A percentile compares a stretch with the other conserved stretches of the same genome.
Evolutionary conservation across 1,140 invertebrate species (phyloP).

Genomic region (Daktulosphaira vitifoliae): DNA sequence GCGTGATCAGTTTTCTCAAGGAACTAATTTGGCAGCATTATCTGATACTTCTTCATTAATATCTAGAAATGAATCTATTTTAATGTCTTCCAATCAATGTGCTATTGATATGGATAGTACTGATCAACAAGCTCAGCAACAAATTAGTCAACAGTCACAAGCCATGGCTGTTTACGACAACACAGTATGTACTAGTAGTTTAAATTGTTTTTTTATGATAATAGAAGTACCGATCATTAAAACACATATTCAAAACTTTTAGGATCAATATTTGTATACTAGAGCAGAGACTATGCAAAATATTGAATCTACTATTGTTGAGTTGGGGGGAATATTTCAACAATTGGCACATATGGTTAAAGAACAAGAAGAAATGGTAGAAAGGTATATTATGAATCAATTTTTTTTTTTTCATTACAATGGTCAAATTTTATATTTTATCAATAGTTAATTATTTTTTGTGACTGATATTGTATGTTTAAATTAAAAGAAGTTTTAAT

Average conservation of each 20-base stretch:
- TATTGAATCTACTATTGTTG: slow-evolving; percentile 97
- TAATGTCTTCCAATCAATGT: slow-evolving; percentile 57
- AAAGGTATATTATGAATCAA: slow-evolving; percentile 52
- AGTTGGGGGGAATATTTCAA: slow-evolving; percentile 96
- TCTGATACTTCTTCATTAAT: slow-evolving; percentile 11
- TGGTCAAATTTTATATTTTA: too few species aligned
- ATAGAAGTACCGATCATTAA: neutral
- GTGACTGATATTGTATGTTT: too few species aligned
- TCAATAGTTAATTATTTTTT: too few species aligned
- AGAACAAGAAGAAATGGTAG: slow-evolving; percentile 98
- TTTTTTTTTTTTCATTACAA: too few species aligned
- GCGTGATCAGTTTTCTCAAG: slow-evolving; percentile 82
- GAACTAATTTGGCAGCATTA: slow-evolving; percentile 19
- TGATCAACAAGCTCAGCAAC: slow-evolving; percentile 45
- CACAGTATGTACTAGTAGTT: slow-evolving; percentile 1
- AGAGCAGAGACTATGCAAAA: slow-evolving; percentile 97
- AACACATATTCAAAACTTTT: slow-evolving; percentile 36
- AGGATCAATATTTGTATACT: slow-evolving; percentile 82
- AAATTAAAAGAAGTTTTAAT: too few species aligned
- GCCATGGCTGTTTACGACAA: slow-evolving; percentile 37
- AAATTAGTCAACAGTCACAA: slow-evolving; percentile 47
- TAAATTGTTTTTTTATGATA: neutral
- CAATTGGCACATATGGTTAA: slow-evolving; percentile 98
- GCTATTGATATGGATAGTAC: slow-evolving; percentile 63
- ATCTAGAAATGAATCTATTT: slow-evolving; percentile 50